Conservation (phyloP, 2,797 vertebrate genomes). For the Pangasius macronema region DNA sequence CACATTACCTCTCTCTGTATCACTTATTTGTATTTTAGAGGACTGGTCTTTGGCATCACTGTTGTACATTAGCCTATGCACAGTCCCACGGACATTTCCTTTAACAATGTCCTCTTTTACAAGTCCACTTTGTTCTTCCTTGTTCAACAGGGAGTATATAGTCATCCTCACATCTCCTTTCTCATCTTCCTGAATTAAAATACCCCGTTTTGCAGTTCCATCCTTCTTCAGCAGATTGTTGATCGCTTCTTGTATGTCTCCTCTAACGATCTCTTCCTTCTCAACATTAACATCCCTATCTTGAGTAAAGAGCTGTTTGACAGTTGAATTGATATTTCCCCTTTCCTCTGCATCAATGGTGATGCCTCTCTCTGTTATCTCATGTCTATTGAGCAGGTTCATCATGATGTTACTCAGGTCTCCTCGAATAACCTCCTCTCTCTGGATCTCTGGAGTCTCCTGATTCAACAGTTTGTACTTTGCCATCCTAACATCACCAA, state of each 20-base stretch:
- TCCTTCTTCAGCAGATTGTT: constrained; percentile 81
- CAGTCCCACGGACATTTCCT: constrained; percentile 83
- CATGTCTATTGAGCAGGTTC: constrained; percentile 83
- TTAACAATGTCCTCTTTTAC: constrained; percentile 81
- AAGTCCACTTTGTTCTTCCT: constrained; percentile 66
- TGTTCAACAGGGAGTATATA: constrained; percentile 89
- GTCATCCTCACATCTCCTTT: constrained; percentile 92
- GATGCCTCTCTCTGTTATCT: constrained; percentile 74
- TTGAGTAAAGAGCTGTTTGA: constrained; percentile 83
- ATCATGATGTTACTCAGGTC: constrained; percentile 89
- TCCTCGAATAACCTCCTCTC: constrained; percentile 83
- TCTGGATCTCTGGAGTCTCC: constrained; percentile 84
- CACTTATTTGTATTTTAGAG: constrained; percentile 77
- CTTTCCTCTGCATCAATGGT: constrained; percentile 83
- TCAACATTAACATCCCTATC: constrained; percentile 74
- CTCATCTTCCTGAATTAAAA: constrained; percentile 92
- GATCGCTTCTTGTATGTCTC: constrained; percentile 88
- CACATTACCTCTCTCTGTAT: constrained; percentile 88
- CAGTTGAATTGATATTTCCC: constrained; percentile 83
- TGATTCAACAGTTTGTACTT: constrained; percentile 91
- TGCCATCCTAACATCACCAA: constrained; percentile 90
- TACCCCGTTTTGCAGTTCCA: constrained; percentile 81
- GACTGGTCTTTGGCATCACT: constrained; percentile 68
- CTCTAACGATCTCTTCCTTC: constrained; percentile 83
- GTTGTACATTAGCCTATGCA: constrained; percentile 82